phyloP scores from a whole-genome alignment of 2,797 vertebrate species.

The Iguana delicatissima region DNA sequence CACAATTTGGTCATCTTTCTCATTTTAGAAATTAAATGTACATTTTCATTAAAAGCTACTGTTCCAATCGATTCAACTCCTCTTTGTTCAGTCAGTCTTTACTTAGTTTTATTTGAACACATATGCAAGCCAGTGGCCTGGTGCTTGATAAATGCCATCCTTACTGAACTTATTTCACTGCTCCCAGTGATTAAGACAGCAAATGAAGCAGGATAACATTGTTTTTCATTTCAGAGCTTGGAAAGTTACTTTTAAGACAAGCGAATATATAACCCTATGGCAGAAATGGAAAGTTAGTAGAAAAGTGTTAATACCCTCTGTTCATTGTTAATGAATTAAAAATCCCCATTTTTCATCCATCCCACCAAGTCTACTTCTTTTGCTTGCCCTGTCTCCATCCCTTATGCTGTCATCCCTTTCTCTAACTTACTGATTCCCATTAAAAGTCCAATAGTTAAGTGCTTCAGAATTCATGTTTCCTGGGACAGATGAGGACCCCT shows the following conservation, averaged over 20 bases:
- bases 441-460: no score
- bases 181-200: neutral
- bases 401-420: no score
- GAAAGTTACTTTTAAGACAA: neutral
- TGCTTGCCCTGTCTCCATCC: no score
- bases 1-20: slow-evolving; percentile 12
- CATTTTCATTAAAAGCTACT: slow-evolving; percentile 41
- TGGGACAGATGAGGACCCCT: no score
- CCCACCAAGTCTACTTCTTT: no score
- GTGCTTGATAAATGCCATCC: slow-evolving; percentile 15
- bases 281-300: no score
- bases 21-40: slow-evolving; percentile 22
- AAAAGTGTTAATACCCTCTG: no score
- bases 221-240: neutral
- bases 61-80: slow-evolving; percentile 23
- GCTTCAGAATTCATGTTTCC: no score
- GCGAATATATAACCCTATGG: neutral
- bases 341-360: no score
- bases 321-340: no score
- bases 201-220: neutral
- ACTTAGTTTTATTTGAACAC: slow-evolving; percentile 29
- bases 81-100: slow-evolving; percentile 39
- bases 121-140: slow-evolving; percentile 31
- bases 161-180: neutral
- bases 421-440: no score